phyloP scores from a whole-genome alignment of 2,888 invertebrate genomes.

The Ophion costatus region DNA sequence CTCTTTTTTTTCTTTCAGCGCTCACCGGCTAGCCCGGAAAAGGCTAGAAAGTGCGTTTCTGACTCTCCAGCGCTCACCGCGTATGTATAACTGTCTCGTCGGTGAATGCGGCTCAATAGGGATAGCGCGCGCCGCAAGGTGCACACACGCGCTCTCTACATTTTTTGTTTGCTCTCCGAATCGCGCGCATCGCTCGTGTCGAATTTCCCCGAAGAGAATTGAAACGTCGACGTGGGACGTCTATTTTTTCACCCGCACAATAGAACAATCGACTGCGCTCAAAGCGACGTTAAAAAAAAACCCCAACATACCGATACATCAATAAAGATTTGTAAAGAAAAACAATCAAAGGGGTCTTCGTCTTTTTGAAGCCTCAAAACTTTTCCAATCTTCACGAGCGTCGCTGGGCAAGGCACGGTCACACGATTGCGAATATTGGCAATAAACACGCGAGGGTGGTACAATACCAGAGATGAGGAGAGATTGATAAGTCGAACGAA shows the following conservation, averaged over 20 bases:
- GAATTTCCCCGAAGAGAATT: not conserved
- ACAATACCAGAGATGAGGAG: slow-evolving; percentile 1
- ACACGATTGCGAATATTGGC: not conserved
- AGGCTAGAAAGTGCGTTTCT: slow-evolving; percentile 66
- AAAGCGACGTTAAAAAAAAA: not conserved
- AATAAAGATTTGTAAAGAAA: not conserved
- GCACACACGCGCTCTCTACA: not conserved
- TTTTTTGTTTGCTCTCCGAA: not conserved
- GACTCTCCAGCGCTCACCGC: slow-evolving; percentile 3
- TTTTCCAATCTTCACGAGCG: not conserved
- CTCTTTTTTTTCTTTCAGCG: slow-evolving; percentile 43
- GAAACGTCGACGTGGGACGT: not conserved
- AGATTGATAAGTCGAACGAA: slow-evolving; percentile 32
- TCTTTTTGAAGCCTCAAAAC: not conserved
- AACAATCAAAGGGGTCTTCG: not conserved
- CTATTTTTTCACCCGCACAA: not conserved
- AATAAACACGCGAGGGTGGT: not conserved
- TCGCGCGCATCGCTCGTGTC: not conserved
- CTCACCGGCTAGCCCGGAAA: slow-evolving; percentile 57
- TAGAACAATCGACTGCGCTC: not conserved
- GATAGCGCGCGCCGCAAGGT: not conserved
- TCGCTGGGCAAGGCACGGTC: not conserved
- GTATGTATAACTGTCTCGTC: slow-evolving; percentile 7
- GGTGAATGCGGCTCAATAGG: slow-evolving; percentile 14
- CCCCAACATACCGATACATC: not conserved